Conservation (phyloP, 2,113 vertebrate genomes). For the Thunnus thynnus region DNA sequence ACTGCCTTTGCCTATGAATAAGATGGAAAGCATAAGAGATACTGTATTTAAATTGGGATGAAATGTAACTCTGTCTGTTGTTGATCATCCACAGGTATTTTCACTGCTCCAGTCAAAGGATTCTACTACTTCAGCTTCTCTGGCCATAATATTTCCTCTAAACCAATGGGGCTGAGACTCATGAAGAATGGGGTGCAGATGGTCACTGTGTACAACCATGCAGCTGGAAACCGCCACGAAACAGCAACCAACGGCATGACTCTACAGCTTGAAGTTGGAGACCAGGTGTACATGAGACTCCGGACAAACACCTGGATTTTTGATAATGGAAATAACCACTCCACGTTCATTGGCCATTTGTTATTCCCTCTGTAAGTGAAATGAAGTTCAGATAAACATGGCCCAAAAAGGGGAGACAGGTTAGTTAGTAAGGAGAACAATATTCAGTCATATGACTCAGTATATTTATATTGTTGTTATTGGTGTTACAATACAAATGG, state of each 20-base stretch:
- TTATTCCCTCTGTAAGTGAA: slow-evolving; percentile 43
- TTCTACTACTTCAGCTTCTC: slow-evolving; percentile 69
- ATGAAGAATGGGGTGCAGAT: slow-evolving; percentile 59
- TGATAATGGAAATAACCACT: slow-evolving; percentile 26
- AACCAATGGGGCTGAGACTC: slow-evolving; percentile 28
- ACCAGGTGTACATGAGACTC: slow-evolving; percentile 64
- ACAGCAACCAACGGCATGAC: slow-evolving; percentile 55
- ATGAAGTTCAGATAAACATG: background rate
- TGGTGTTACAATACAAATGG: too few species aligned
- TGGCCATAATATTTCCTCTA: background rate
- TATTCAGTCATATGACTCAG: too few species aligned
- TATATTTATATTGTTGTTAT: too few species aligned
- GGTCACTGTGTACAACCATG: slow-evolving; percentile 22
- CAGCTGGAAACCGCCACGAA: background rate
- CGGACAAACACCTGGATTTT: background rate
- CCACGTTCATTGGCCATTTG: slow-evolving; percentile 62
- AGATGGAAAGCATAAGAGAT: background rate
- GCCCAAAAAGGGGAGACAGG: too few species aligned
- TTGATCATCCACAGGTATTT: slow-evolving; percentile 57
- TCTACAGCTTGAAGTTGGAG: slow-evolving; percentile 56
- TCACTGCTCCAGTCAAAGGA: slow-evolving; percentile 63
- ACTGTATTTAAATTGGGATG: background rate
- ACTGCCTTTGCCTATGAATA: background rate
- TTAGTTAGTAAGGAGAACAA: too few species aligned
- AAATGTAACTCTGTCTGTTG: background rate